Evolutionary conservation across 53 echinoderm and acorn worm genomes (phyloP), one percentile per base, ranked within the genome.

Genomic region (Pentamera pediparva): DNA sequence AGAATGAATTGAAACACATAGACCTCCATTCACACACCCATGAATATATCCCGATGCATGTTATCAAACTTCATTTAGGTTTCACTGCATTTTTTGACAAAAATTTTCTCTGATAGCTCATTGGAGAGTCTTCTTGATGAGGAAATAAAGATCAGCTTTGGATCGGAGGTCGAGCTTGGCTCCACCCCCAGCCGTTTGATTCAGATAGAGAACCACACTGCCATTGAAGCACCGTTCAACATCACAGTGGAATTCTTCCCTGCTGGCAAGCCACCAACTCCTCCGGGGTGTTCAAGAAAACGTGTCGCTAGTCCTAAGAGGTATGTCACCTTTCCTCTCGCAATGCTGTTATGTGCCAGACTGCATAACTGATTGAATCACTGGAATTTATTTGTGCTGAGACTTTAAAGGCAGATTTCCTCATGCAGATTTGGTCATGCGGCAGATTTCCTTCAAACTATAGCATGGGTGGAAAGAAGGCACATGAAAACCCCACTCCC

Each of bases 211-310:
- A 98, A 98, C 71, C 88, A 98, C 60, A 92, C 98, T 17, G 98
- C 91, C 45, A 98, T 98, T 20, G 74, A 81, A 49, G 91, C 98
- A 11, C 86, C 98, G 12, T 98, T 80, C 80, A 77, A 78, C 39
- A 77, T 98, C 35, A 56, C 71, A 17, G 83, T 92, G 32, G 86
- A 80, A 49, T 81, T 72, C 13, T 92, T 89, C 50, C 58, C 41
- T 6, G 89, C 98, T 2, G 91, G 89, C 9, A 98, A 92, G 52
- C 98, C 98, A 11, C 96, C 98, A 12, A 89, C 98, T 25, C 98
- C 92, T 18, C 98, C 98, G 9, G 81, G 81, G 31, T 63, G 37
- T 15, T 65, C 77, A 17, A 81, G 61, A 37, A 54, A 65, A 13
- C 50, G 67, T 38, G 31, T 53, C 13, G 79, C 78, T 6, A 88